Evolutionary conservation across 2,113 vertebrate species (phyloP).

Genomic region (Gulo gulo): DNA sequence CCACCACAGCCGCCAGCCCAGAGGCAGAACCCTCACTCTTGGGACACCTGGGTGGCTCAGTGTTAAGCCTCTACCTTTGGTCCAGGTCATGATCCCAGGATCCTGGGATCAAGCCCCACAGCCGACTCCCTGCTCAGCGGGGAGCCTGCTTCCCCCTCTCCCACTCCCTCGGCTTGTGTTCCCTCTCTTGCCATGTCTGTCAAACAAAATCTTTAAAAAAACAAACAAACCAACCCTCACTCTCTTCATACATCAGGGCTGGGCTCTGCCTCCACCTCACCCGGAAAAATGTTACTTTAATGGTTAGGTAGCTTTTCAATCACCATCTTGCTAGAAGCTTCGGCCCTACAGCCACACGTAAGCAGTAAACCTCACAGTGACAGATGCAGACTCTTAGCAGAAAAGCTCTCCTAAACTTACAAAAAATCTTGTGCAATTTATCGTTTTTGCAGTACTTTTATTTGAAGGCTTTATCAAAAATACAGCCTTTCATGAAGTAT

Average conservation of each 20-base stretch:
- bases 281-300: background rate
- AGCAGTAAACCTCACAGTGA: background rate
- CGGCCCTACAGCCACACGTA: background rate
- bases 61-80: no score
- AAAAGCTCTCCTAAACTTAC: background rate
- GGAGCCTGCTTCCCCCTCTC: no score
- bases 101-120: no score
- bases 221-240: background rate
- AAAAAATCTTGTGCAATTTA: background rate
- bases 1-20: background rate
- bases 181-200: no score
- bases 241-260: background rate
- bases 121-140: no score
- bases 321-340: background rate
- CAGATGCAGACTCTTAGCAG: background rate
- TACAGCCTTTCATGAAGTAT: background rate
- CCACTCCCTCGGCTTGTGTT: no score
- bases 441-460: conserved; percentile 75
- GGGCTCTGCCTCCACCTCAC: background rate
- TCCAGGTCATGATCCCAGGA: no score
- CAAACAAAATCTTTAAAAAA: no score
- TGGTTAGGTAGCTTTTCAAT: background rate
- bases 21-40: background rate
- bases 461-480: conserved; percentile 67
- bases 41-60: no score